Base-by-base conservation (phyloP, 2,888 invertebrate genomes). In the Crocallis elinguaria region DNA sequence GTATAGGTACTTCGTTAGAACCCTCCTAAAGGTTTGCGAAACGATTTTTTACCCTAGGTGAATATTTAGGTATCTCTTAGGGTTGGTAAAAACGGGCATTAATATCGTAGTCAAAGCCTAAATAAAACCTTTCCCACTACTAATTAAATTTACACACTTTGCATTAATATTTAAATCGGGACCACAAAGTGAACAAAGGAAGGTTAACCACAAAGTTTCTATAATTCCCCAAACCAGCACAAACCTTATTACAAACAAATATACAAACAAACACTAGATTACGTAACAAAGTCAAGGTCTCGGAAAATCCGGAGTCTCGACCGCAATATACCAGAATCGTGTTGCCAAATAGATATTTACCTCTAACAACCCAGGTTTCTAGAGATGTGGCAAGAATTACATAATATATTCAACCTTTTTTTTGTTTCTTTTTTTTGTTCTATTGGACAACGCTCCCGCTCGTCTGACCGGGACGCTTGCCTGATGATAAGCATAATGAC, bases 231-330 rank as follows among this genome's bases (percentile, higher is more conserved):
- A 29, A 37, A 35, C 13, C 4, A 23, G 7, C 11, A 44, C 25
- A 43, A 25, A 19, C 36, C 45, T 37, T 29, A 19, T 29, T 36
- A 37, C 11, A 6, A 35, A 8, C 9, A 36, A 44, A 44, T 23
- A 33, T 19, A 19, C 12, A 17, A 27, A n/a, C 29, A 29, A 27
- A 29, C 25, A 44, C 16, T 27, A 16, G 33, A 35, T 12, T 27
- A 43, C 29, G 37, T 17, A 37, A 35, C 14, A 17, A 35, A 35
- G 45, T 36, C 45, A 45, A 36, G 45, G 45, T 19, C 14, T n/a
- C 21, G 12, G 36, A 37, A 33, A 36, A 27, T 45, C 19, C 23
- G 23, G 14, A 23, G 32, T 23, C 29, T 29, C 30, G 16, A 43
- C 43, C 43, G 32, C 43, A 43, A n/a, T 13, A 30, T 8, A 13